Base-by-base conservation (phyloP, 2,797 vertebrate genomes). In the Myripristis murdjan region DNA sequence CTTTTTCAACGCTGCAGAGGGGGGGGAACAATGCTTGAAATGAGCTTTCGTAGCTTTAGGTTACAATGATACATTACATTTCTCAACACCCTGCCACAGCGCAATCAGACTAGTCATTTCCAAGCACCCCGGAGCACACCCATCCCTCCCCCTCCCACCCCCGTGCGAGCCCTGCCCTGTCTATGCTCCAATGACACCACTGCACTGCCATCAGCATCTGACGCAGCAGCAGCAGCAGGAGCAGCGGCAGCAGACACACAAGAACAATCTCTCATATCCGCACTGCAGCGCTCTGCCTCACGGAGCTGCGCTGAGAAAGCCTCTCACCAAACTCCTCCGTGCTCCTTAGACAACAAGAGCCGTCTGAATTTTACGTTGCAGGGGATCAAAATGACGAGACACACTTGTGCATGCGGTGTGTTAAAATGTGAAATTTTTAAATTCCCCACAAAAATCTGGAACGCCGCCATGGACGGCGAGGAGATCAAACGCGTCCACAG, bases 281-380 rank as follows among this genome's bases (percentile, higher is more conserved):
- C 89, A 91, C 84, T 92, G 91, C 92, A 90, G 91, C 75, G 70
- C 81, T 80, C 72, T 24, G 72, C 73, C 81, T 82, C 56, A 2
- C 77, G 56, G 47, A n/a, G 55, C 46, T 57, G 60, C 39, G 6
- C 49, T 26, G 14, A 43, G 6, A 51, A 54, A 53, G 64, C 52
- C 31, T 48, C 56, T 55, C 16, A 37, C 8, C 56, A 43, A 67
- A 75, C 56, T n/a, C 44, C 41, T 35, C 43, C 56, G 23, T 8
- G 41, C 8, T 58, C 41, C 57, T 24, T 51, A 41, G 18, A 73
- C 41, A 44, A 31, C 31, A 16, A 26, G 26, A 41, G 31, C 1
- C n/a, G 8, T 74, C 55, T 31, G n/a, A 28, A 58, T 20, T 24
- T n/a, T 24, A 23, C 8, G 15, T 65, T 35, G 68, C 73, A 24